These are phyloP conservation scores for Solen grandis DNA, from an alignment of 1,140 invertebrate species.

Conservation along the genomic window DNA sequence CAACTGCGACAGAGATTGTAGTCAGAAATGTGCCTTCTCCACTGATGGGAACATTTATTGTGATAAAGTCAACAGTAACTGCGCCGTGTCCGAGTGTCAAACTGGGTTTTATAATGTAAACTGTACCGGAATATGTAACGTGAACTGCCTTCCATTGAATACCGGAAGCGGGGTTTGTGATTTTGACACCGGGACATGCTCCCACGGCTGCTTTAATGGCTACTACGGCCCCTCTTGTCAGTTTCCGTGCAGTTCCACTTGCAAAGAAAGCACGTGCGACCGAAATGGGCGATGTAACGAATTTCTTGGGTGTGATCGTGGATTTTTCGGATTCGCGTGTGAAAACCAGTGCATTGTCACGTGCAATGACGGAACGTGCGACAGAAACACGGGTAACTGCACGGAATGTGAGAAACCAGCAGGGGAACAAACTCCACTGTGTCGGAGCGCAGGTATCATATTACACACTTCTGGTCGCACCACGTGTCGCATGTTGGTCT, in stretches of 20 bases:
- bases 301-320: not conserved
- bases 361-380: constrained; percentile 30
- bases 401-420: constrained; percentile 10
- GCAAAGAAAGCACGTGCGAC: constrained; percentile 2
- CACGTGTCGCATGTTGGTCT: too few relatives aligned
- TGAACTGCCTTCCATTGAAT: not conserved
- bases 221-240: constrained; percentile 21
- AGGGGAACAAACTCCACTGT: constrained; percentile 12
- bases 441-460: constrained; percentile 33
- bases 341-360: not conserved
- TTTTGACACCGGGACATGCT: constrained; percentile 10
- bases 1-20: constrained; percentile 1
- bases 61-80: not conserved
- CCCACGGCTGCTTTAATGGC: constrained; percentile 11
- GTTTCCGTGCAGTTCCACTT: not conserved
- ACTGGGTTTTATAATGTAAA: constrained; percentile 18
- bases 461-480: too few relatives aligned
- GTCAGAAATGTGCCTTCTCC: not conserved
- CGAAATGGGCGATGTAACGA: constrained; percentile 27
- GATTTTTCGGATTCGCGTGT: constrained; percentile 35
- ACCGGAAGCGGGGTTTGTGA: not conserved
- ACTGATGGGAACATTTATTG: constrained; percentile 21
- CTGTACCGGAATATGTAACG: constrained; percentile 1
- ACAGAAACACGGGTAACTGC: constrained; percentile 18
- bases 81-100: constrained; percentile 1